phyloP scores from a whole-genome alignment of 2,797 vertebrate species.

The Falco berigora region DNA sequence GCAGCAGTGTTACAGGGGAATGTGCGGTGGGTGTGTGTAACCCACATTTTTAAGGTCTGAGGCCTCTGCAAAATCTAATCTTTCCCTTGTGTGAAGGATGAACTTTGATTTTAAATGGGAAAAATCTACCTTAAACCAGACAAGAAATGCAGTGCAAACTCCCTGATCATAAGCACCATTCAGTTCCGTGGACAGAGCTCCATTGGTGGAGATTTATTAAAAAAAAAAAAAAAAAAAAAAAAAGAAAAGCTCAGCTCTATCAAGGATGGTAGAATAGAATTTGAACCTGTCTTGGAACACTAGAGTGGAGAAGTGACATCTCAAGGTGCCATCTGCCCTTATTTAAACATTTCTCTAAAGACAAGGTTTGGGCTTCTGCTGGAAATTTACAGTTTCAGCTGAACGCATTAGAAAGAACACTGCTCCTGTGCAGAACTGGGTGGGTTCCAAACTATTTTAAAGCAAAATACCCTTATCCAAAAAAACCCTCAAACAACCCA shows the following conservation, averaged over 20 bases:
- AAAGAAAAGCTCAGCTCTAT: background rate
- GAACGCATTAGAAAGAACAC: background rate
- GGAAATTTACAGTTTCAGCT: background rate
- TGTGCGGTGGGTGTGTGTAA: background rate
- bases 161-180: background rate
- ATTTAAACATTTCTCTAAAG: background rate
- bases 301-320: background rate
- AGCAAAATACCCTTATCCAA: background rate
- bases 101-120: background rate
- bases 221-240: background rate
- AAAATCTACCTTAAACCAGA: background rate
- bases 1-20: background rate
- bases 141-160: background rate
- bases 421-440: background rate
- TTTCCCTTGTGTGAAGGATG: background rate
- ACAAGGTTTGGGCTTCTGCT: background rate
- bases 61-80: background rate
- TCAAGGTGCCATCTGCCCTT: background rate
- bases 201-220: background rate
- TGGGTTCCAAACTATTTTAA: background rate
- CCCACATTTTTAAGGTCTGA: background rate
- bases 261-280: background rate
- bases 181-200: background rate
- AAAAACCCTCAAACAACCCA: background rate
- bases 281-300: background rate